Percentiles rank a stretch among this genome's conserved stretches.
Conservation (phyloP, 1,140 invertebrate species). For the Philaenus spumarius region DNA sequence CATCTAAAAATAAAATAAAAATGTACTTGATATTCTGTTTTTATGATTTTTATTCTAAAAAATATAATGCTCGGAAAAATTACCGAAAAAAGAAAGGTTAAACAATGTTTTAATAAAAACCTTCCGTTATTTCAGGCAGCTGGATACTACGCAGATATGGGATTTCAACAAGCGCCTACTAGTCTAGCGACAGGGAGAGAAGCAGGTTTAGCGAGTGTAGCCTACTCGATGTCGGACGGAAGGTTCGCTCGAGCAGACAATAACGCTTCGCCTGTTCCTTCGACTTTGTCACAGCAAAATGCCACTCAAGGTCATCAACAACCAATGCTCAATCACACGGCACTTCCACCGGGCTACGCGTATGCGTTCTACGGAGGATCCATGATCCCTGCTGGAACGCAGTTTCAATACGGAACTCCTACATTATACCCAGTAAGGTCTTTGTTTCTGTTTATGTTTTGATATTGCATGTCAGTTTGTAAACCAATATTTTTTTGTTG, state of each 20-base stretch:
- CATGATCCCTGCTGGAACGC: slow-evolving; percentile 57
- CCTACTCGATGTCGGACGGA: slow-evolving; percentile 67
- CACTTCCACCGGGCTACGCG: slow-evolving; percentile 51
- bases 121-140: slow-evolving; percentile 19
- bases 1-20: no score
- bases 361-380: slow-evolving; percentile 59
- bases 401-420: slow-evolving; percentile 64
- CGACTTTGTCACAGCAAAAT: slow-evolving; percentile 59
- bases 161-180: slow-evolving; percentile 52
- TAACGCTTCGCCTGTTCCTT: slow-evolving; percentile 72
- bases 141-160: slow-evolving; percentile 56
- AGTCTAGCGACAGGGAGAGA: slow-evolving; percentile 49
- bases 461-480: neutral
- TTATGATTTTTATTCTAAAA: no score
- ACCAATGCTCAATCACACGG: slow-evolving; percentile 49
- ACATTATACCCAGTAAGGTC: slow-evolving; percentile 56
- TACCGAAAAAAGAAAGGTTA: no score
- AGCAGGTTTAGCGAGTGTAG: slow-evolving; percentile 54
- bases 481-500: neutral
- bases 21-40: no score
- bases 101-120: no score
- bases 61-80: no score
- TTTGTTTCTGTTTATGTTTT: neutral
- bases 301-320: slow-evolving; percentile 50
- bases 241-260: slow-evolving; percentile 73